Conservation (phyloP, 1,140 invertebrate species). For the Anastrepha obliqua region DNA sequence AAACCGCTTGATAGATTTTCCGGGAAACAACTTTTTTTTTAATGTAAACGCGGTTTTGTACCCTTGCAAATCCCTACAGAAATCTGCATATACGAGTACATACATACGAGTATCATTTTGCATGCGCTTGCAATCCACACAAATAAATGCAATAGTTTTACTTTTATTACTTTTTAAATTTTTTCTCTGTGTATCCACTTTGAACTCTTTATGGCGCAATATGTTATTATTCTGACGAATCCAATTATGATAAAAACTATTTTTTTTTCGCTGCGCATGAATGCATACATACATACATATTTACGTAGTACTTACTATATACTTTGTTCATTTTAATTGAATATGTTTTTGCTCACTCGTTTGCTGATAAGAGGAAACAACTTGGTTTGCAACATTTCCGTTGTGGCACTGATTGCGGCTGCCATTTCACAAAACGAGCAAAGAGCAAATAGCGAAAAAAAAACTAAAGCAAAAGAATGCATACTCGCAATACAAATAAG, state of each 20-base stretch:
- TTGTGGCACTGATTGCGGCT: conserved; percentile 38
- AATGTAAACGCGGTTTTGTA: too few species aligned
- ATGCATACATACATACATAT: neutral
- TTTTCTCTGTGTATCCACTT: neutral
- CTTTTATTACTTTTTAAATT: too few species aligned
- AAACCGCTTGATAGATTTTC: too few species aligned
- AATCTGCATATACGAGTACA: too few species aligned
- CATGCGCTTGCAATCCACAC: too few species aligned
- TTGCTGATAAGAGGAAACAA: neutral
- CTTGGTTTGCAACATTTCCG: conserved; percentile 33
- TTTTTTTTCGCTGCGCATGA: neutral
- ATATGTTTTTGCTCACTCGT: conserved; percentile 49
- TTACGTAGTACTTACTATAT: too few species aligned
- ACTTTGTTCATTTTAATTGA: conserved; percentile 33
- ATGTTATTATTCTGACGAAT: conserved; percentile 5
- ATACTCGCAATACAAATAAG: neutral
- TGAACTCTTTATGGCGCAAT: neutral
- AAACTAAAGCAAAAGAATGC: neutral
- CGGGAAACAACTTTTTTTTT: too few species aligned
- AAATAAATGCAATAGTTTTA: too few species aligned
- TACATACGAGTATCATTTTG: too few species aligned
- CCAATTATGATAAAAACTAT: conserved; percentile 19
- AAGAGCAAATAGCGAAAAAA: neutral
- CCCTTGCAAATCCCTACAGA: too few species aligned
- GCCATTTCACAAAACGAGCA: neutral